These are phyloP conservation scores for Aphidius ervi DNA, from an alignment of 1,140 invertebrate species.

Conservation along the genomic window DNA sequence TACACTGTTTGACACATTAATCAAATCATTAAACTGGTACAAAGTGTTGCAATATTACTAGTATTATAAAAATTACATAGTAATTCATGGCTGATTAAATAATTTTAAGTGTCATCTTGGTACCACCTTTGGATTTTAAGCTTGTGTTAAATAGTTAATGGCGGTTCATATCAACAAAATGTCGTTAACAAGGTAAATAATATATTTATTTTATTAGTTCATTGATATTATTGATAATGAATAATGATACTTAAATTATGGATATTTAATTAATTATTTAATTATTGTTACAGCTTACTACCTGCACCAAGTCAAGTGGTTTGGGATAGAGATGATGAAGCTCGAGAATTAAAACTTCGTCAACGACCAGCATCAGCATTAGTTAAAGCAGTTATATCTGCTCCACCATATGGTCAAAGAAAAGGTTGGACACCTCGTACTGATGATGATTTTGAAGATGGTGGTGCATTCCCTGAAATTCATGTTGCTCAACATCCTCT, in stretches of 20 bases:
- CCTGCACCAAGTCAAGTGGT: constrained; percentile 79
- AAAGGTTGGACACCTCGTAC: constrained; percentile 90
- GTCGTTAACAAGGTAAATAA: constrained; percentile 25
- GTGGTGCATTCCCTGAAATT: constrained; percentile 98
- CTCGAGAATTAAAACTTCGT: constrained; percentile 58
- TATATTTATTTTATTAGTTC: neutral
- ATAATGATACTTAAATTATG: no score
- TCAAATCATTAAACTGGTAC: no score
- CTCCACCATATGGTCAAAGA: constrained; percentile 95
- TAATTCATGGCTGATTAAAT: no score
- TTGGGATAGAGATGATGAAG: constrained; percentile 86
- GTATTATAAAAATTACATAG: no score
- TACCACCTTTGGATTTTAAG: no score
- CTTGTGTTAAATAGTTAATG: neutral
- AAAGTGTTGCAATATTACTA: no score
- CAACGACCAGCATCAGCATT: constrained; percentile 64
- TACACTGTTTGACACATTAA: no score
- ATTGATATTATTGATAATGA: no score
- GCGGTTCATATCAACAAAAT: constrained; percentile 17
- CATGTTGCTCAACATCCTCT: constrained; percentile 95
- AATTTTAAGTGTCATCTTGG: no score
- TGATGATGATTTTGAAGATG: constrained; percentile 88
- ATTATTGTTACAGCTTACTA: constrained; percentile 67
- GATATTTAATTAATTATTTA: no score
- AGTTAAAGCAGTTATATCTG: constrained; percentile 77